Percentiles rank a stretch among this genome's conserved stretches.
phyloP scores from a whole-genome alignment of 2,797 vertebrate genomes.

The Mallotus villosus region DNA sequence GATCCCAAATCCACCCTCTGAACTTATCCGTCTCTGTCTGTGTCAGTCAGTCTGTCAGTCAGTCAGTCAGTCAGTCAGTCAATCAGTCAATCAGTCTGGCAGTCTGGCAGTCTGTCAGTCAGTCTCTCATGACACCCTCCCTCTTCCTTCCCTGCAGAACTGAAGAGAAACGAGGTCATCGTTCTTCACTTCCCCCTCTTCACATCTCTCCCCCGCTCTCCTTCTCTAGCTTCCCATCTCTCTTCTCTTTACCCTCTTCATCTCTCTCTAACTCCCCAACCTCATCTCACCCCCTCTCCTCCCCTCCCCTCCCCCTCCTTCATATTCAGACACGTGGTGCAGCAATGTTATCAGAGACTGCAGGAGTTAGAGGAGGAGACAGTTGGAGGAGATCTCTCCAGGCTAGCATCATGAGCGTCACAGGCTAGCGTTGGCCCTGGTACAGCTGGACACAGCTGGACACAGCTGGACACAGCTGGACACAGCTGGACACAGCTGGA shows the following conservation, averaged over 20 bases:
- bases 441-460: neutral
- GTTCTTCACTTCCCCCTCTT: neutral
- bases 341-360: neutral
- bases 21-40: neutral
- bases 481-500: too few relatives aligned
- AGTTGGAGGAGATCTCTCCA: too few relatives aligned
- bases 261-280: slow-evolving; percentile 9
- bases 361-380: too few relatives aligned
- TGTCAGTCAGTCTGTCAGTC: neutral
- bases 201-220: neutral
- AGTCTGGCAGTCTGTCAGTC: neutral
- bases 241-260: neutral
- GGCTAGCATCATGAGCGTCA: too few relatives aligned
- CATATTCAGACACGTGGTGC: slow-evolving; percentile 1
- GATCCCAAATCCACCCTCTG: neutral
- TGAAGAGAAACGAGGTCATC: neutral
- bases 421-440: slow-evolving; percentile 1
- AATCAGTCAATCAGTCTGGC: neutral
- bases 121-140: neutral
- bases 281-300: neutral
- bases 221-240: neutral
- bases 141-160: slow-evolving; percentile 10
- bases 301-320: neutral
- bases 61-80: neutral
- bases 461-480: slow-evolving; percentile 1